A percentile compares a stretch with the other conserved stretches of the same genome.
Evolutionary conservation across 2,113 vertebrate genomes (phyloP).

Genomic region (Illadopsis cleaveri): DNA sequence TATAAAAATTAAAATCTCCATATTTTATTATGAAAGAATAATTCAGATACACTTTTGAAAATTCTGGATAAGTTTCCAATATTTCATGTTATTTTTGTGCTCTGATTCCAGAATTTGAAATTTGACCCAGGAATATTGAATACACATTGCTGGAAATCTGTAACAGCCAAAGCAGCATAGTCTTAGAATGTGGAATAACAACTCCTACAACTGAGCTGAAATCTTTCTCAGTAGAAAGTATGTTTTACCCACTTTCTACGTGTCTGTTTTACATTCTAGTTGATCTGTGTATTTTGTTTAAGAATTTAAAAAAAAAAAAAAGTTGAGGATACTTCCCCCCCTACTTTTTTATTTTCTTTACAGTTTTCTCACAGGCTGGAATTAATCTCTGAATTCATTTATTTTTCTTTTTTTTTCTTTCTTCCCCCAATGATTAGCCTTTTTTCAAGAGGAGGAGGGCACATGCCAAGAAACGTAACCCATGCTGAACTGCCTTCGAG

Average conservation of each 20-base stretch:
- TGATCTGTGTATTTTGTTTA: neutral
- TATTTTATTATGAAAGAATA: neutral
- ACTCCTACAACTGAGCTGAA: neutral
- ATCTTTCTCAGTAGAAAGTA: neutral
- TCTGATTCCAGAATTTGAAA: neutral
- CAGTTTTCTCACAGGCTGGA: neutral
- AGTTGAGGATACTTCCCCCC: neutral
- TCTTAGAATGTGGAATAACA: neutral
- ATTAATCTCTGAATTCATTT: neutral
- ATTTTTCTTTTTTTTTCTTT: neutral
- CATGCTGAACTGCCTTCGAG: neutral
- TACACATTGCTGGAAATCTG: neutral
- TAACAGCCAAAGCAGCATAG: neutral
- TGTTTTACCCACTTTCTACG: neutral
- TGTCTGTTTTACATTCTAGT: neutral
- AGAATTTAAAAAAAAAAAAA: neutral
- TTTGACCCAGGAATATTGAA: neutral
- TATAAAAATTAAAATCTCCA: neutral
- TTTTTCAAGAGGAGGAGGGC: neutral
- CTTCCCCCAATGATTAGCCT: rapidly evolving
- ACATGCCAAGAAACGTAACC: neutral
- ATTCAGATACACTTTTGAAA: neutral
- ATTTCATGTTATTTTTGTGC: neutral
- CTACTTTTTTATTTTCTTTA: neutral
- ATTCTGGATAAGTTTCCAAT: neutral